Evolutionary conservation across 1,140 invertebrate species (phyloP).

Genomic region (roundworm (Caenorhabditis elegans)): DNA sequence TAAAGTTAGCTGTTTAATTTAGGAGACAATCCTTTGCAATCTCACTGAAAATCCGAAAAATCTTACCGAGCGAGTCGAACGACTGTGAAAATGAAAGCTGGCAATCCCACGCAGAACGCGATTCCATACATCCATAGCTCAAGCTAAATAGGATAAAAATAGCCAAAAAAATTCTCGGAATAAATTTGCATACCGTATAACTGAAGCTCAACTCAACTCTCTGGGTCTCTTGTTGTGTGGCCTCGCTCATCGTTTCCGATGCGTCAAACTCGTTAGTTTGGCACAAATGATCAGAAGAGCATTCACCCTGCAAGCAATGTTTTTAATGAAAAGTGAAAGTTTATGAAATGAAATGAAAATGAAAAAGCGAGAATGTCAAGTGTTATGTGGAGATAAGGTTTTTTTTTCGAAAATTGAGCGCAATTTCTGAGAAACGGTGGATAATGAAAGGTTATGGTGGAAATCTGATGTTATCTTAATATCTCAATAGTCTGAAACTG

Average conservation of each 20-base stretch:
- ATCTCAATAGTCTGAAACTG: no score
- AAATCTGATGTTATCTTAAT: no score
- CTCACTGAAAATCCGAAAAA: background rate
- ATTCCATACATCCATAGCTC: constrained; percentile 39
- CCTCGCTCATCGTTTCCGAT: constrained; percentile 1
- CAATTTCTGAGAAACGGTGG: no score
- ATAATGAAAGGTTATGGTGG: no score
- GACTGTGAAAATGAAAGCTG: constrained; percentile 33
- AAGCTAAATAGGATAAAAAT: background rate
- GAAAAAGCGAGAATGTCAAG: no score
- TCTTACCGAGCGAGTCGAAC: background rate
- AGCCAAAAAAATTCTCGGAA: no score
- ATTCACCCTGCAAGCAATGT: background rate
- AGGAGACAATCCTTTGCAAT: no score
- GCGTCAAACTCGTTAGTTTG: background rate
- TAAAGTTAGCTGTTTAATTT: no score
- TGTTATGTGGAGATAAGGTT: no score
- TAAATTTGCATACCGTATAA: background rate
- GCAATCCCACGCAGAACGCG: constrained; percentile 3
- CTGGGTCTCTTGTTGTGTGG: constrained; percentile 11
- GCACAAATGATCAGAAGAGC: background rate
- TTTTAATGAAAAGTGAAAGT: background rate
- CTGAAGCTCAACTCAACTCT: constrained; percentile 10
- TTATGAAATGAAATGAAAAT: background rate
- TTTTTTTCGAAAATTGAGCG: no score